Evolutionary conservation across 2,797 vertebrate species (phyloP).

Genomic region (Jordanella pulchra): DNA sequence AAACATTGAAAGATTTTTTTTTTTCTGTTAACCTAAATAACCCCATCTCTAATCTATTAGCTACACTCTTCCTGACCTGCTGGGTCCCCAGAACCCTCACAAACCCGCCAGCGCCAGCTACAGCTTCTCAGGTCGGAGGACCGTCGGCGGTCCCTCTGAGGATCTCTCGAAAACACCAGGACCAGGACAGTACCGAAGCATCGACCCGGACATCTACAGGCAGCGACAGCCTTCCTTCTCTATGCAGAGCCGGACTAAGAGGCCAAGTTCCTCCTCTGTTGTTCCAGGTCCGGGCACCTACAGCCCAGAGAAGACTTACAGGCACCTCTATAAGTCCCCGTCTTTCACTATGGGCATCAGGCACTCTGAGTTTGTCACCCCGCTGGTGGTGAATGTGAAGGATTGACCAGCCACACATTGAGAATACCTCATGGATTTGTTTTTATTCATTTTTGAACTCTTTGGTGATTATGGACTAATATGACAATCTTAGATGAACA

Average conservation of each 20-base stretch:
- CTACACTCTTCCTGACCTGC: conserved; percentile 84
- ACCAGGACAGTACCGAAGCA: conserved; percentile 83
- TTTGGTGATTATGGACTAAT: not conserved
- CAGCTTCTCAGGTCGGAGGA: conserved; percentile 73
- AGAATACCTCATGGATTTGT: conserved; percentile 8
- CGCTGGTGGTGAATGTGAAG: conserved; percentile 72
- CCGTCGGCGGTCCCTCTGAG: conserved; percentile 68
- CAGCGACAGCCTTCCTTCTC: conserved; percentile 85
- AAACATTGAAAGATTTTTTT: not conserved
- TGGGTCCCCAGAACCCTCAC: conserved; percentile 79
- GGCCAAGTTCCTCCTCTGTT: conserved; percentile 43
- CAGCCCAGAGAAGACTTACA: conserved; percentile 81
- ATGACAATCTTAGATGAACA: not conserved
- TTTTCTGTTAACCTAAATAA: not conserved
- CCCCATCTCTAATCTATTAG: conserved; percentile 61
- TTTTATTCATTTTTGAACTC: conserved; percentile 28
- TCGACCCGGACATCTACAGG: conserved; percentile 80
- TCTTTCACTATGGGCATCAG: conserved; percentile 85
- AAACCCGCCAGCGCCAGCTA: conserved; percentile 85
- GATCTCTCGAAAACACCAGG: conserved; percentile 85
- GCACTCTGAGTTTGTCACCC: conserved; percentile 84
- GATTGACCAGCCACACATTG: conserved; percentile 54
- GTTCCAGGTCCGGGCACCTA: conserved; percentile 85
- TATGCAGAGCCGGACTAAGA: conserved; percentile 81
- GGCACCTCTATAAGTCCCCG: conserved; percentile 76